These are phyloP conservation scores for Rotaria sp. DNA, from an alignment of 2,888 invertebrate genomes.

Conservation along the genomic window DNA sequence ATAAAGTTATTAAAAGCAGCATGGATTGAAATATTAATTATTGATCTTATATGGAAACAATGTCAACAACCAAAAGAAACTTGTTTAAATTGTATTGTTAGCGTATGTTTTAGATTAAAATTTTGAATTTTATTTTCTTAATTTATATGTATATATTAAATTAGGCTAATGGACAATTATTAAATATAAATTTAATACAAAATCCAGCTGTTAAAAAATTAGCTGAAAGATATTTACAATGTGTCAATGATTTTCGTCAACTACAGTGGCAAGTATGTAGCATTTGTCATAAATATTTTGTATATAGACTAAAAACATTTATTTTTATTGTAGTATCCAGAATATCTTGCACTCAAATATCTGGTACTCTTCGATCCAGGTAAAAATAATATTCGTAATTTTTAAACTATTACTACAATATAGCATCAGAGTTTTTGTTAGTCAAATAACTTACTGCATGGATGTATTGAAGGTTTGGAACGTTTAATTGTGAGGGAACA, in stretches of 20 bases:
- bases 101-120: not conserved
- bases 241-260: constrained; percentile 37
- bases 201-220: constrained; percentile 37
- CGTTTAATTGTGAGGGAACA: no score
- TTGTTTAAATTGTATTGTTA: constrained; percentile 12
- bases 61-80: constrained; percentile 33
- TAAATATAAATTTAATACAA: constrained; percentile 34
- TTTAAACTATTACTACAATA: no score
- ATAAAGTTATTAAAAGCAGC: constrained; percentile 94
- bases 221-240: constrained; percentile 34
- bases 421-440: no score
- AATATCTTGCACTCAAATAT: constrained; percentile 40
- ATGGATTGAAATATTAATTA: constrained; percentile 94
- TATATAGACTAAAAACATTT: not conserved
- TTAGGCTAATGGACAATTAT: constrained; percentile 36
- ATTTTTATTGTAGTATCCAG: constrained; percentile 11
- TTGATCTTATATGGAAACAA: constrained; percentile 70
- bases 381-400: not conserved
- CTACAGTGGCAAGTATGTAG: constrained; percentile 25
- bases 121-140: not conserved
- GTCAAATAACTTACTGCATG: no score
- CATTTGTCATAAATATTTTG: not conserved
- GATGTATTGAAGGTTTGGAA: no score
- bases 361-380: constrained; percentile 40
- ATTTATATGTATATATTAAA: no score